Conservation (phyloP, 1,140 invertebrate species). For the Thrips palmi region DNA sequence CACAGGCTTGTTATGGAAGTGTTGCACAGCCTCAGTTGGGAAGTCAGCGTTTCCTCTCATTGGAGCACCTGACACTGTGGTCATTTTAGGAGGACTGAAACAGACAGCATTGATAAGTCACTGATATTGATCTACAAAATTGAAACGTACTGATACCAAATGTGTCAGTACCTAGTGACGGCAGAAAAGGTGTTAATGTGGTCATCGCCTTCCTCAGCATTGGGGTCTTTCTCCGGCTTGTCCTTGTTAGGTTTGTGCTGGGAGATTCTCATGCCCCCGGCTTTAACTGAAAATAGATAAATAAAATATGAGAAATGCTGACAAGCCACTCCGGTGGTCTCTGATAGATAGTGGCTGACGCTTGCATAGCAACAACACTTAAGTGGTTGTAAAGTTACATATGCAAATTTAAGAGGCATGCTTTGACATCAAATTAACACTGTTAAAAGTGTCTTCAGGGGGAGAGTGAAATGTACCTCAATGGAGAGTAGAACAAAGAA, state of each 20-base stretch:
- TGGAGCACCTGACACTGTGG: conserved; percentile 46
- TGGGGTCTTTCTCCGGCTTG: conserved; percentile 25
- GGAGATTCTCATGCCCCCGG: conserved; percentile 75
- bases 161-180: conserved; percentile 12
- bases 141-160: conserved; percentile 7
- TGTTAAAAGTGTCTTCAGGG: too few relatives aligned
- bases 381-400: too few relatives aligned
- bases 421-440: too few relatives aligned
- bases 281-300: conserved; percentile 48
- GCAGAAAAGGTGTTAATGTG: conserved; percentile 23
- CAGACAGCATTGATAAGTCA: conserved; percentile 5
- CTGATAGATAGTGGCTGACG: too few relatives aligned
- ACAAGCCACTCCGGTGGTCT: too few relatives aligned
- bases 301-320: too few relatives aligned
- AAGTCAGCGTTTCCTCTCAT: conserved; percentile 68
- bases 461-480: too few relatives aligned
- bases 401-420: too few relatives aligned
- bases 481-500: too few relatives aligned
- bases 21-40: conserved; percentile 61
- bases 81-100: conserved; percentile 45
- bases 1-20: conserved; percentile 53
- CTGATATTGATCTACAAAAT: not conserved
- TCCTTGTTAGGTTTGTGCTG: conserved; percentile 56
- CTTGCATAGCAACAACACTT: too few relatives aligned
- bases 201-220: conserved; percentile 23